A percentile compares a stretch with the other conserved stretches of the same genome.
These are phyloP conservation scores for Heloderma charlesbogerti DNA, from an alignment of 2,113 vertebrate genomes.

Conservation along the genomic window DNA sequence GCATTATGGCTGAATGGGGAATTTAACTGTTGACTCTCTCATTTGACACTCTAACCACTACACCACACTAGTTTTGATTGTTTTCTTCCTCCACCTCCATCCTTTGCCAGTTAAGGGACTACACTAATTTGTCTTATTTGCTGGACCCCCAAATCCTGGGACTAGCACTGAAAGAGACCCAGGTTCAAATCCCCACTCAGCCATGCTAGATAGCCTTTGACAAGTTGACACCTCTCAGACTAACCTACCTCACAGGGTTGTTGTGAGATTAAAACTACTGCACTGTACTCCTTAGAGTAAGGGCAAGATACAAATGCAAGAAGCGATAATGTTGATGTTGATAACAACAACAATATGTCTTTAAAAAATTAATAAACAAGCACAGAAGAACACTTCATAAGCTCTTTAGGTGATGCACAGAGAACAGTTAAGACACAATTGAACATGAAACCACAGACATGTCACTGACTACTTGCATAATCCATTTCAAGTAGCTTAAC, in stretches of 20 bases:
- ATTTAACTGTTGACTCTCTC: neutral
- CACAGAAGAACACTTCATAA: neutral
- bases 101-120: neutral
- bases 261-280: neutral
- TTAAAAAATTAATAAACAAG: neutral
- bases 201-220: too few species aligned
- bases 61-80: neutral
- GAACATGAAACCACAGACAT: neutral
- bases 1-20: neutral
- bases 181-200: too few species aligned
- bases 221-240: neutral
- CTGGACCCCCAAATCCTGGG: neutral
- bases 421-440: neutral
- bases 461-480: neutral
- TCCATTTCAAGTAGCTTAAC: neutral
- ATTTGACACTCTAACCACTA: neutral
- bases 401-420: neutral
- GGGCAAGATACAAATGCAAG: neutral
- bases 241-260: neutral
- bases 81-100: neutral
- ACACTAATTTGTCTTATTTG: neutral
- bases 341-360: neutral
- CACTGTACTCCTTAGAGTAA: neutral
- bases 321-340: neutral
- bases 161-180: too few species aligned